Evolutionary conservation across 2,113 vertebrate genomes (phyloP), one percentile per base, ranked within the genome.

Genomic region (Cathartes aura): DNA sequence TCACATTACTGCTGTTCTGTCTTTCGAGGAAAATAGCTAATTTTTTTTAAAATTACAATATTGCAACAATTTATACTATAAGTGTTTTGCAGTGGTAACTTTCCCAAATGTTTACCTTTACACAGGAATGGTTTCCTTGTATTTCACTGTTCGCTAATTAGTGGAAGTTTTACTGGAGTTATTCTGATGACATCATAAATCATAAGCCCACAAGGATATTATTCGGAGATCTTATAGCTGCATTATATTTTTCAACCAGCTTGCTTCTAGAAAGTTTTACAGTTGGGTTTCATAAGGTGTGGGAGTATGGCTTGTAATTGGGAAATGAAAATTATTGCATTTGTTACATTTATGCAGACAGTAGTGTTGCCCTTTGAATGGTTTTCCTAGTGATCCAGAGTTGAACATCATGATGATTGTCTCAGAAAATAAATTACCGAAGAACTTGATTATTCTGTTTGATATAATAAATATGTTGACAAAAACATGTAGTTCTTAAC

Each of bases 181-280:
- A 79, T 60, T 97, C 97, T 97, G 97, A 97, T 97, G 95, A 96
- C 96, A 97, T 97, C 97, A 97, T 97, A 97, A 97, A 97, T 97
- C 96, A 97, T 97, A 97, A 97, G 89, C 52, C 87, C 56, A 45
- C 30, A 64, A n/a, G 38, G 64, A 29, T 43, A 5, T 36, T 86
- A 34, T 47, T 59, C 5, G 4, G 89, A 45, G 14, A 30, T 74
- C 22, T 6, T 66, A 18, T 15, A 71, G 15, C 56, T 74, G 40
- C 26, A 6, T 91, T 90, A 6, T 32, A 8, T 59, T 89, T 81
- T 17, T 89, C 27, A 84, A n/a, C 38, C n/a, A 87, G 6, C 52
- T 90, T 81, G 48, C 24, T 87, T 36, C 5, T 58, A 56, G 55
- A 1, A 62, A 26, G 30, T 55, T 72, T 73, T 59, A 53, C 27